A percentile compares a stretch with the other conserved stretches of the same genome.
phyloP scores from a whole-genome alignment of 2,113 vertebrate genomes.

The Chlamydotis undulata region DNA sequence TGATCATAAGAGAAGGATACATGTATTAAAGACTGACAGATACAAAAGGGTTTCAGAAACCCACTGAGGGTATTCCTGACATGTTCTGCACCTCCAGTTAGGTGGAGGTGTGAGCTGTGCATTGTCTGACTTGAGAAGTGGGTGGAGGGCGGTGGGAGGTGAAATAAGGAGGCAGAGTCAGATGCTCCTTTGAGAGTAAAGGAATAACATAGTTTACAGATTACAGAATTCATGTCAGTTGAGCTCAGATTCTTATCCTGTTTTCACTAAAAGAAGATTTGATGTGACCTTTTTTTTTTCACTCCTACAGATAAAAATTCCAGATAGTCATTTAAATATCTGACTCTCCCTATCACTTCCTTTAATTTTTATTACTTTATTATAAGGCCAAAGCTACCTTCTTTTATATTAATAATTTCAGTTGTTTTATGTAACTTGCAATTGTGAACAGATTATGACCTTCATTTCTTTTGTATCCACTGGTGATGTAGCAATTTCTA shows the following conservation, averaged over 20 bases:
- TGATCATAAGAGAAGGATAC: neutral
- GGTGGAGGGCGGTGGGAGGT: neutral
- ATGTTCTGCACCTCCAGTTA: neutral
- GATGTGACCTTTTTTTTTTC: neutral
- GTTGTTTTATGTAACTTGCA: neutral
- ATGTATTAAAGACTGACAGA: neutral
- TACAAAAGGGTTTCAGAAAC: neutral
- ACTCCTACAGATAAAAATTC: neutral
- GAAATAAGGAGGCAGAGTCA: neutral
- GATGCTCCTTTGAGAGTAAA: neutral
- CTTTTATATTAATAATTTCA: neutral
- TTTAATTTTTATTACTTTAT: neutral
- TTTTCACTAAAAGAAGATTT: neutral
- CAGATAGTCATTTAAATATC: neutral
- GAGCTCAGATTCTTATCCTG: neutral
- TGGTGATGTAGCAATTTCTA: neutral
- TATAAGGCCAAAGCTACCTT: neutral
- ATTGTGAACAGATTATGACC: neutral
- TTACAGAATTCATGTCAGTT: neutral
- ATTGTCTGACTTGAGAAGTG: neutral
- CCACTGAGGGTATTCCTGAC: neutral
- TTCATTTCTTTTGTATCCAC: constrained; percentile 5
- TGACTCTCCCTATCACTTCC: neutral
- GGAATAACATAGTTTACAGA: neutral
- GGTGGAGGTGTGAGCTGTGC: neutral